These are phyloP conservation scores for Pelusios castaneus DNA, from an alignment of 2,113 vertebrate species.

Conservation along the genomic window DNA sequence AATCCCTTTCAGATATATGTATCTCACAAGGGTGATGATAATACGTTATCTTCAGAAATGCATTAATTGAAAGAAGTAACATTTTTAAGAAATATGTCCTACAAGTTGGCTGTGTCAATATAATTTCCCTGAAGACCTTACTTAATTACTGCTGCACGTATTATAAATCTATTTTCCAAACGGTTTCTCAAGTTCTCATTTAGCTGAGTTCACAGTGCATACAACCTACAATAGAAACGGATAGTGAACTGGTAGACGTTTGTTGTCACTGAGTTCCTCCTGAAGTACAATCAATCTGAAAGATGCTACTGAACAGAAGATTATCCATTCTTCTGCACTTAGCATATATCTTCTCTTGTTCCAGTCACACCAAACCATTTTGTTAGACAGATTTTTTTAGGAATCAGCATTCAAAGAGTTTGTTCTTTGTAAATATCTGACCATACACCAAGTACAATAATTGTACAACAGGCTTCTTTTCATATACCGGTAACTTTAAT, in stretches of 20 bases:
- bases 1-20: neutral
- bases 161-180: neutral
- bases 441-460: neutral
- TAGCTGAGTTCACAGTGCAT: neutral
- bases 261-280: neutral
- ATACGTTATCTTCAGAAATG: neutral
- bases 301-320: neutral
- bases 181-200: neutral
- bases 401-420: neutral
- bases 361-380: neutral
- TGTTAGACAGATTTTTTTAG: neutral
- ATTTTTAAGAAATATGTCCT: neutral
- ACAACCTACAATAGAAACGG: neutral
- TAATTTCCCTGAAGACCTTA: neutral
- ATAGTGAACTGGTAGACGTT: neutral
- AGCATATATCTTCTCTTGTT: neutral
- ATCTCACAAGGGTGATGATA: neutral
- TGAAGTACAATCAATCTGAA: neutral
- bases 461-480: neutral
- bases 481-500: neutral
- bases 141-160: conserved; percentile 3
- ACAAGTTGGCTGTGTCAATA: neutral
- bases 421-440: neutral
- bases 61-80: neutral
- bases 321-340: neutral